Percentiles rank a stretch among this genome's conserved stretches.
These are phyloP conservation scores for Pristionchus exspectatus DNA, from an alignment of 2,888 invertebrate species.

Conservation along the genomic window DNA sequence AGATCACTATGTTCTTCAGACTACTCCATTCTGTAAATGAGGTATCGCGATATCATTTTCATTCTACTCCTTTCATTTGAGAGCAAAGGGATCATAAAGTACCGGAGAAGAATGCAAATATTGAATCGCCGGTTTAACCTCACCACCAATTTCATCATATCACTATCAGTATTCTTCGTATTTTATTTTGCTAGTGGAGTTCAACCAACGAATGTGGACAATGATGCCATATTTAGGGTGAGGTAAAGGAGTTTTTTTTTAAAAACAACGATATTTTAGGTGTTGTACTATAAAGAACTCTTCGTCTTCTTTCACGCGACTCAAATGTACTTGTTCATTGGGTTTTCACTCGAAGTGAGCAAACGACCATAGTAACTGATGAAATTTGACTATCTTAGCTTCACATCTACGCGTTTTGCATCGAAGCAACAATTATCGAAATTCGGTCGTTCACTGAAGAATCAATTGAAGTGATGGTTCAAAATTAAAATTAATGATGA, in stretches of 20 bases:
- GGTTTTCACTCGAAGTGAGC: background rate
- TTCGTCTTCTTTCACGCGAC: background rate
- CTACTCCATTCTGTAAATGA: background rate
- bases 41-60: background rate
- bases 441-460: background rate
- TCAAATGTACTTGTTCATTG: slow-evolving; percentile 58
- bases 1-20: background rate
- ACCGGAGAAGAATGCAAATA: background rate
- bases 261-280: background rate
- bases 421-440: background rate
- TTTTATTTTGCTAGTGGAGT: background rate
- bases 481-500: too few species aligned
- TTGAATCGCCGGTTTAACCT: background rate
- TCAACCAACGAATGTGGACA: background rate
- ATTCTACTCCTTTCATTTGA: background rate
- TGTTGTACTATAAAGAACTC: slow-evolving; percentile 11
- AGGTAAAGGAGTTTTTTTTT: background rate
- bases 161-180: background rate
- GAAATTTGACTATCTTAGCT: background rate
- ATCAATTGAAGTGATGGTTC: background rate
- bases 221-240: background rate
- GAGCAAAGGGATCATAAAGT: background rate
- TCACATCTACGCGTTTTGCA: background rate
- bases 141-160: background rate
- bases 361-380: background rate